Conservation (phyloP, 2,888 invertebrate species). For the Eumacrocentrus americanus region DNA sequence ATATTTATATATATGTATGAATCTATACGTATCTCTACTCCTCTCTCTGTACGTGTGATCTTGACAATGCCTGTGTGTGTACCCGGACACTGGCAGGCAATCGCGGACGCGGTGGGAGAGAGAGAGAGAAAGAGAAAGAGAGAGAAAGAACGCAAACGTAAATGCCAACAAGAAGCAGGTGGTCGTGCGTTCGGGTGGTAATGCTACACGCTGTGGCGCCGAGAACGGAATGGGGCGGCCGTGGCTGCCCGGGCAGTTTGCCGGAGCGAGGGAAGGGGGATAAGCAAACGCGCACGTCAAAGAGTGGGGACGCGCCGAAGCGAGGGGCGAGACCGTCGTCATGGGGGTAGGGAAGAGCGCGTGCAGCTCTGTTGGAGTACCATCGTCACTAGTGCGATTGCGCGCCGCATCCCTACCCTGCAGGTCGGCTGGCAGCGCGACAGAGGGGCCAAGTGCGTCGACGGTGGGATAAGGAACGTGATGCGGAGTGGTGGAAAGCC, state of each 20-base stretch:
- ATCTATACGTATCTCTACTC: conserved; percentile 7
- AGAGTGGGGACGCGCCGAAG: conserved; percentile 24
- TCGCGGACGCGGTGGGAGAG: conserved; percentile 26
- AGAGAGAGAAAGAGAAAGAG: conserved; percentile 39
- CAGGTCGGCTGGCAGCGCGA: neutral
- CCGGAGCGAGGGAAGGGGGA: conserved; percentile 55
- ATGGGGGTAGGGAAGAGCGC: conserved; percentile 27
- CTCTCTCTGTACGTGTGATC: conserved; percentile 3
- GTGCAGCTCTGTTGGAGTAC: conserved; percentile 3
- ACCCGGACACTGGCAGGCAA: neutral
- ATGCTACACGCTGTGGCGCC: conserved; percentile 60
- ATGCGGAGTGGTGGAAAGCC: conserved; percentile 32
- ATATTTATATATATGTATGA: too few relatives aligned
- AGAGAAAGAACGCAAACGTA: conserved; percentile 31
- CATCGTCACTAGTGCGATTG: neutral
- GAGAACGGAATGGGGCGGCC: conserved; percentile 62
- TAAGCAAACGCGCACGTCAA: conserved; percentile 25
- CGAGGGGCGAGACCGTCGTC: conserved; percentile 27
- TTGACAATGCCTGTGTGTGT: neutral
- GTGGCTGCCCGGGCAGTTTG: conserved; percentile 61
- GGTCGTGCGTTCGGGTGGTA: conserved; percentile 42
- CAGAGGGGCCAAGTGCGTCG: conserved; percentile 6
- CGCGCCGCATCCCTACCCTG: conserved; percentile 22
- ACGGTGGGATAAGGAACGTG: conserved; percentile 23
- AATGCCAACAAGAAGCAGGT: conserved; percentile 38